phyloP scores from a whole-genome alignment of 2,797 vertebrate species.

The Manis javanica region DNA sequence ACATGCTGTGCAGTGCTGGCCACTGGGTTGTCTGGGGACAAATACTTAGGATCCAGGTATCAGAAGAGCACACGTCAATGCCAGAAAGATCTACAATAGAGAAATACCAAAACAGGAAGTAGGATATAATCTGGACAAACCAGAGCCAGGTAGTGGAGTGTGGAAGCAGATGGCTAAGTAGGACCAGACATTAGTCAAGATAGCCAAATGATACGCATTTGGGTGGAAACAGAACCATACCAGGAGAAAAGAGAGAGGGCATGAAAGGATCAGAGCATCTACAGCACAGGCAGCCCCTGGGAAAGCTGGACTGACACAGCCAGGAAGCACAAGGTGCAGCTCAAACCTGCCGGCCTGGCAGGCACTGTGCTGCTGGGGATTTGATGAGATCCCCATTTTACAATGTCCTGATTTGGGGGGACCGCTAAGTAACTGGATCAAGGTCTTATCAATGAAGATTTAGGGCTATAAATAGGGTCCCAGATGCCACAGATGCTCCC shows the following conservation, averaged over 20 bases:
- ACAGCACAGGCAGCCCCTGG: neutral
- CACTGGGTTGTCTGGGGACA: neutral
- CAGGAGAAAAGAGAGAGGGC: neutral
- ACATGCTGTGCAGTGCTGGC: neutral
- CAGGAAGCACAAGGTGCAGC: neutral
- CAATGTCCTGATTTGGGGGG: neutral
- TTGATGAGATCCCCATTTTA: neutral
- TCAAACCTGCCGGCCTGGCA: neutral
- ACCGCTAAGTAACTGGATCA: neutral
- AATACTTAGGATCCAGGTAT: neutral
- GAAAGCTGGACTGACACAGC: neutral
- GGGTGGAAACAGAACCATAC: neutral
- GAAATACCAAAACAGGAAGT: slow-evolving; percentile 23
- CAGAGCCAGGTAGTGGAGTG: neutral
- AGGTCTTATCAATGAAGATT: neutral
- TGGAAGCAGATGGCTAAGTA: slow-evolving; percentile 40
- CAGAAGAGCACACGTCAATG: neutral
- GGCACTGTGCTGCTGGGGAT: neutral
- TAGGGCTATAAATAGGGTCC: neutral
- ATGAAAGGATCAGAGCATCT: neutral
- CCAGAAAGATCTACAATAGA: slow-evolving; percentile 35
- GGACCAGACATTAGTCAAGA: slow-evolving; percentile 4
- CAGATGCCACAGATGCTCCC: neutral
- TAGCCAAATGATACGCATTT: neutral
- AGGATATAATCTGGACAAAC: neutral